Conservation (phyloP, 2,888 invertebrate species). For the Leucoma salicis region DNA sequence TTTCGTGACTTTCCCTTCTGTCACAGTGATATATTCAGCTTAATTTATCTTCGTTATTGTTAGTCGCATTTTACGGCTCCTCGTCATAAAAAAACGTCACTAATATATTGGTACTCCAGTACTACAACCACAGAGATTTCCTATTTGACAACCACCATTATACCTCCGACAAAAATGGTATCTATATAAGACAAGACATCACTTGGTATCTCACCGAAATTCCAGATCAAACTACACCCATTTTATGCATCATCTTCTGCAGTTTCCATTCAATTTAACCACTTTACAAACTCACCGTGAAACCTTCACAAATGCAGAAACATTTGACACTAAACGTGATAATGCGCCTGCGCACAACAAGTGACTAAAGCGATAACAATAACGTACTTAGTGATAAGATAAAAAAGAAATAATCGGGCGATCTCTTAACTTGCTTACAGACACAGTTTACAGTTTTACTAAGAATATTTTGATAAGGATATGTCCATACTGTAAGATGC, state of each 20-base stretch:
- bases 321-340: constrained; percentile 21
- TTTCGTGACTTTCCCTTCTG: no score
- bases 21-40: no score
- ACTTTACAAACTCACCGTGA: constrained; percentile 10
- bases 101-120: no score
- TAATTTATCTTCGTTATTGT: no score
- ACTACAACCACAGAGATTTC: no score
- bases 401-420: constrained; percentile 53
- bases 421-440: constrained; percentile 52
- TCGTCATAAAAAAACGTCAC: no score
- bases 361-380: constrained; percentile 36
- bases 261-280: background rate
- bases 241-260: background rate
- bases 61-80: no score
- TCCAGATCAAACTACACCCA: background rate
- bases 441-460: constrained; percentile 10
- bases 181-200: no score
- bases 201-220: background rate
- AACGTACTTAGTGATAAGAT: constrained; percentile 52
- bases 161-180: no score
- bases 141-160: no score
- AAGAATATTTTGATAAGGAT: constrained; percentile 5
- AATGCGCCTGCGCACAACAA: constrained; percentile 17
- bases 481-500: no score
- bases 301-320: background rate